Evolutionary conservation across 2,888 invertebrate genomes (phyloP).

Genomic region (Lithosia quadra): DNA sequence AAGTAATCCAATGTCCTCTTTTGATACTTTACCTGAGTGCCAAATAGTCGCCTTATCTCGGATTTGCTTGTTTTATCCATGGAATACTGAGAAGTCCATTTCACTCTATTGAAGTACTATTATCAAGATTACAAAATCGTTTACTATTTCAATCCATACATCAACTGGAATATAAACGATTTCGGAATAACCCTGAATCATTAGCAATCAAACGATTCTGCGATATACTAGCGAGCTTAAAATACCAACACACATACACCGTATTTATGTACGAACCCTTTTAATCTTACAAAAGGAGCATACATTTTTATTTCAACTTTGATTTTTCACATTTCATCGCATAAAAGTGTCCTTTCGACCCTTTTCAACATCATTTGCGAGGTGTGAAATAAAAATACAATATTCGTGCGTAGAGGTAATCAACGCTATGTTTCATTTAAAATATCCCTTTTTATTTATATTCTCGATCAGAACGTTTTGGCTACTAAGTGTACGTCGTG

Average conservation of each 20-base stretch:
- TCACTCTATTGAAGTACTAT: neutral
- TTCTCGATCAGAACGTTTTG: neutral
- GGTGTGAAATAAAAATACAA: neutral
- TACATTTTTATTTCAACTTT: neutral
- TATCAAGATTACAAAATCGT: neutral
- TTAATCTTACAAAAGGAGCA: neutral
- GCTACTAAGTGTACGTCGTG: neutral
- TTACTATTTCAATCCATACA: neutral
- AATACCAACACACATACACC: neutral
- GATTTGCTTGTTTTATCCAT: too few relatives aligned
- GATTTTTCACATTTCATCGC: conserved; percentile 1
- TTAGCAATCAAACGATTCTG: conserved; percentile 14
- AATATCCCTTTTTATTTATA: neutral
- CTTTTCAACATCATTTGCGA: neutral
- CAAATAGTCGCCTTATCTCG: too few relatives aligned
- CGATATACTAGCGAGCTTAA: neutral
- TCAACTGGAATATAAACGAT: conserved; percentile 13
- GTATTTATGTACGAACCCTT: neutral
- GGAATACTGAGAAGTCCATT: too few relatives aligned
- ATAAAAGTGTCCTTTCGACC: neutral
- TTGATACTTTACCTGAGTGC: too few relatives aligned
- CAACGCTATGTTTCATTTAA: neutral
- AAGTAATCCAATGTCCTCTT: too few relatives aligned
- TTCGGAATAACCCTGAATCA: conserved; percentile 16
- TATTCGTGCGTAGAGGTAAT: neutral